Conservation (phyloP, 2,888 invertebrate genomes). For the Ichneumoninae sp. region DNA sequence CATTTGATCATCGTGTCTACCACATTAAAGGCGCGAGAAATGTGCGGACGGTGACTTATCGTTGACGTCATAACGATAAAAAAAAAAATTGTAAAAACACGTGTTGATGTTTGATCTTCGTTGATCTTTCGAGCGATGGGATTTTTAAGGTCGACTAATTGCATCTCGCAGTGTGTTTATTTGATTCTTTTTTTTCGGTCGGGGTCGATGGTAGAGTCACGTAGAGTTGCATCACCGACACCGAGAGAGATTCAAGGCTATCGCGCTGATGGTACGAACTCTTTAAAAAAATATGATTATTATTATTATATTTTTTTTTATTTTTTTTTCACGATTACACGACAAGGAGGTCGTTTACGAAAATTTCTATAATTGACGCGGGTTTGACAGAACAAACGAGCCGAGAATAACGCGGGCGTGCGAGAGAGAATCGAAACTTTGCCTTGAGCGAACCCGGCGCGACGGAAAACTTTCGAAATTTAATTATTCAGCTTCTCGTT, state of each 20-base stretch:
- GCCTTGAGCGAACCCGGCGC: neutral
- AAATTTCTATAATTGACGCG: neutral
- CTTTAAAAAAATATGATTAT: neutral
- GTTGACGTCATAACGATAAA: neutral
- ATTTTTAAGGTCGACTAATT: neutral
- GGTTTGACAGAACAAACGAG: neutral
- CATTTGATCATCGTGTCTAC: too few species aligned
- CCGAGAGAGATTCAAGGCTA: slow-evolving; percentile 7
- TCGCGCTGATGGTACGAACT: neutral
- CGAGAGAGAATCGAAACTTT: neutral
- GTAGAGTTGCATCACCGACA: neutral
- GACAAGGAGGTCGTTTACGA: neutral
- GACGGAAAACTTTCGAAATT: neutral
- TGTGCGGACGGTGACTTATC: neutral
- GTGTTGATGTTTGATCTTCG: neutral
- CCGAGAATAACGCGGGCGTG: neutral
- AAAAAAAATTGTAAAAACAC: neutral
- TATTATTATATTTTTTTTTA: neutral
- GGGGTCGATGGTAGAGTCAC: too few species aligned
- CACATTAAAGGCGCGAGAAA: too few species aligned
- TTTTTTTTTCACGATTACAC: neutral
- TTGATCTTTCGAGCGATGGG: neutral
- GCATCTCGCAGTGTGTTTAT: neutral
- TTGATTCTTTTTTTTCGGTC: neutral
- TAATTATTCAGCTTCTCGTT: neutral